Conservation (phyloP, 2,797 vertebrate species). For the Vespertilio murinus region DNA sequence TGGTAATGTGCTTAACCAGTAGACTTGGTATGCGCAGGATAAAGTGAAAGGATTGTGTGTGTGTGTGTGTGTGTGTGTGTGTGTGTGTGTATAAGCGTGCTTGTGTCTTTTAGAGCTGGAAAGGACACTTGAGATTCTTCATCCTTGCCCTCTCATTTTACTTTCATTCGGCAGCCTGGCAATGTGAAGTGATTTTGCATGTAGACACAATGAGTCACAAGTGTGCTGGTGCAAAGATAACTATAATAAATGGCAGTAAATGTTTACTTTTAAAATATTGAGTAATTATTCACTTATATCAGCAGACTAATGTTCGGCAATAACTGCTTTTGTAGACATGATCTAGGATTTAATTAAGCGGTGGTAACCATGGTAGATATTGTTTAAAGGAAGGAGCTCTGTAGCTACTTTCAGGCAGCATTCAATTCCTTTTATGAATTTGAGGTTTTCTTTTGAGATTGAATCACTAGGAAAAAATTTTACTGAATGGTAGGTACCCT, state of each 20-base stretch:
- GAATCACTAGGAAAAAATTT: constrained; percentile 25
- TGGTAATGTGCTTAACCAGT: constrained; percentile 34
- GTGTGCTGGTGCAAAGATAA: constrained; percentile 52
- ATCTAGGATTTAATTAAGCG: constrained; percentile 63
- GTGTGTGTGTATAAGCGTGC: too few relatives aligned
- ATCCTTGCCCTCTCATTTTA: constrained; percentile 36
- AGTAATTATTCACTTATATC: constrained; percentile 60
- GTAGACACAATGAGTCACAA: constrained; percentile 64
- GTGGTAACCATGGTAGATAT: constrained; percentile 17
- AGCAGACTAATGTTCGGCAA: constrained; percentile 58
- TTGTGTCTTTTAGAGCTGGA: constrained; percentile 15
- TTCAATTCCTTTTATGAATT: constrained; percentile 41
- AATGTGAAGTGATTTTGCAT: constrained; percentile 47
- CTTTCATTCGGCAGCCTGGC: constrained; percentile 49
- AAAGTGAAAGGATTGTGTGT: neutral
- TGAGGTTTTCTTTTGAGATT: constrained; percentile 26
- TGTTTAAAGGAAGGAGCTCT: constrained; percentile 41
- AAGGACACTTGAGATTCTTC: constrained; percentile 45
- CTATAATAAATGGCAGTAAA: constrained; percentile 60
- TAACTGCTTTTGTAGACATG: constrained; percentile 49
- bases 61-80: too few relatives aligned
- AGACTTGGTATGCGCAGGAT: neutral
- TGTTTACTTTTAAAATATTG: constrained; percentile 63
- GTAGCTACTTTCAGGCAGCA: constrained; percentile 45
- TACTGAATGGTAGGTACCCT: neutral